Conservation (phyloP, 1,140 invertebrate species). For the Drosophila pseudoananassae region DNA sequence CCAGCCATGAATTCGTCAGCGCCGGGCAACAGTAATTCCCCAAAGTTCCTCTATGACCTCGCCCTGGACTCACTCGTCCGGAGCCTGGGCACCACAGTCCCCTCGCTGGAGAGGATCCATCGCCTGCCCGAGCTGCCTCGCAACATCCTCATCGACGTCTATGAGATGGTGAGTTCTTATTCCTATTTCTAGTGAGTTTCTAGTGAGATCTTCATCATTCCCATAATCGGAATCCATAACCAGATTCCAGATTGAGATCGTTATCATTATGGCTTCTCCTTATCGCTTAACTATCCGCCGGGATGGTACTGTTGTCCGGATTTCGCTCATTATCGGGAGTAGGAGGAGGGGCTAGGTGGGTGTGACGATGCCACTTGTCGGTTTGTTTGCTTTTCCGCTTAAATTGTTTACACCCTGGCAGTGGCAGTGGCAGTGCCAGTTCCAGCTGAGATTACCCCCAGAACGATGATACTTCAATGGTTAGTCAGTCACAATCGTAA, state of each 20-base stretch:
- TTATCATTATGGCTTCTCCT: conserved; percentile 26
- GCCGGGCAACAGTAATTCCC: conserved; percentile 43
- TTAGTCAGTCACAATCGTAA: background rate
- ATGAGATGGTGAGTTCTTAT: conserved; percentile 70
- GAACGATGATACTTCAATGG: background rate
- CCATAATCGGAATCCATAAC: background rate
- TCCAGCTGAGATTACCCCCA: conserved; percentile 23
- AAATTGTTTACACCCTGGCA: conserved; percentile 34
- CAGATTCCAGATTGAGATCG: conserved; percentile 5
- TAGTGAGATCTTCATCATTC: too few relatives aligned
- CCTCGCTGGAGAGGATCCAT: conserved; percentile 61
- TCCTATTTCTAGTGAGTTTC: too few relatives aligned
- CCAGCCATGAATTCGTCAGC: conserved; percentile 48
- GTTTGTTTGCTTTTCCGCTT: conserved; percentile 40
- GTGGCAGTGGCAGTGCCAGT: background rate
- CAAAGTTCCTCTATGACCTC: conserved; percentile 58
- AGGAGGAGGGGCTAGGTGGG: background rate
- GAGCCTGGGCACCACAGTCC: conserved; percentile 63
- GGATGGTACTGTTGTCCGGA: background rate
- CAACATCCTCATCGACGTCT: conserved; percentile 76
- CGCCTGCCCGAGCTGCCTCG: conserved; percentile 72
- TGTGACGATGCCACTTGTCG: conserved; percentile 18
- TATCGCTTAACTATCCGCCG: conserved; percentile 18
- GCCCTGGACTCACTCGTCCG: conserved; percentile 59
- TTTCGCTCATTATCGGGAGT: conserved; percentile 39